Percentiles rank a stretch among this genome's conserved stretches.
Evolutionary conservation across 2,888 invertebrate species (phyloP).

Genomic region (Tuberolachnus salignus): DNA sequence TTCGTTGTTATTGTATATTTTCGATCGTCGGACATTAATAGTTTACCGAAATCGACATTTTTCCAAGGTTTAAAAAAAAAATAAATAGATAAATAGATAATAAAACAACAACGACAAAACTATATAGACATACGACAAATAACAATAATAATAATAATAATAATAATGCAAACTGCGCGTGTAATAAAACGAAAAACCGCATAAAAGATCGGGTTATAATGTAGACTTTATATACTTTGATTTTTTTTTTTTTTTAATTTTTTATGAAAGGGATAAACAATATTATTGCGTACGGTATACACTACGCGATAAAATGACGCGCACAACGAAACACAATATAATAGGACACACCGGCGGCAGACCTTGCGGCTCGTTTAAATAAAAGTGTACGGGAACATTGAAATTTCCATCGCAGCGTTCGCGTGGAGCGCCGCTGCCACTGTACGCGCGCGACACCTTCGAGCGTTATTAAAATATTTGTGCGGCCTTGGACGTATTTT

Average conservation of each 20-base stretch:
- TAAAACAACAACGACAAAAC: background rate
- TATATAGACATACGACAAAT: background rate
- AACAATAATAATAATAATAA: slow-evolving; percentile 12
- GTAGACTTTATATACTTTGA: no score
- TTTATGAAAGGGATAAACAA: background rate
- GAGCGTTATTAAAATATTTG: background rate
- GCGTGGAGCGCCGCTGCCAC: no score
- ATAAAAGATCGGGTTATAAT: slow-evolving; percentile 20
- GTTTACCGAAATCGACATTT: background rate
- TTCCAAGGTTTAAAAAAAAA: slow-evolving; percentile 29
- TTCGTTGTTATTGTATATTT: no score
- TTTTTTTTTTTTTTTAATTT: no score
- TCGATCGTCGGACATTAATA: background rate
- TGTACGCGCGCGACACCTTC: background rate
- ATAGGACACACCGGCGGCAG: no score
- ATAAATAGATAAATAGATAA: background rate
- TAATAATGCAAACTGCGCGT: slow-evolving; percentile 2
- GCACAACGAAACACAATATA: no score
- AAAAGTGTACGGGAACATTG: background rate
- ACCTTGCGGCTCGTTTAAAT: background rate
- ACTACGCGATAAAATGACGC: no score
- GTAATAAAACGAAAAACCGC: slow-evolving; percentile 2
- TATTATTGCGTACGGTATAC: no score
- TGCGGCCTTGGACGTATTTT: background rate
- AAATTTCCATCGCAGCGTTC: background rate